These are phyloP conservation scores for Hypena proboscidalis DNA, from an alignment of 2,888 invertebrate genomes.

Conservation along the genomic window DNA sequence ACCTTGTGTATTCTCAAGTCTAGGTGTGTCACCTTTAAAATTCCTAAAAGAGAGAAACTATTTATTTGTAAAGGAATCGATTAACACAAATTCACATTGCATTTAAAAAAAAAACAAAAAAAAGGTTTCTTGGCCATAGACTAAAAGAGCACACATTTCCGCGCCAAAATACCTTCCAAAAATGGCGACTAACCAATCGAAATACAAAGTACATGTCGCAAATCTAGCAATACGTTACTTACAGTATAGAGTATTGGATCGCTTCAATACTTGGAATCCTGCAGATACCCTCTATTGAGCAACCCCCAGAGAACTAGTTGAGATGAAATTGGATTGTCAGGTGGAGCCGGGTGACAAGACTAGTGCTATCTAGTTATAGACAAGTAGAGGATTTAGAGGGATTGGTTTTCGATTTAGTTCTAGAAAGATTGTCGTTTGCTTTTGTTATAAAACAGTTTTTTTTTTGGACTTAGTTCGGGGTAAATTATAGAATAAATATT, in stretches of 20 bases:
- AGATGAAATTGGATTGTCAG: slow-evolving; percentile 57
- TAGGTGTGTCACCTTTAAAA: no score
- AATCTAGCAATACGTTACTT: slow-evolving; percentile 23
- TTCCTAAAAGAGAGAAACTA: no score
- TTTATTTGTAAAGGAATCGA: no score
- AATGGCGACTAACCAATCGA: not conserved
- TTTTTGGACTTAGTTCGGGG: no score
- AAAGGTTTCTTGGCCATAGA: no score
- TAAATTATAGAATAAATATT: no score
- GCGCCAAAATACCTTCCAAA: slow-evolving; percentile 2
- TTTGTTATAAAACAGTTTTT: no score
- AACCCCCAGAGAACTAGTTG: slow-evolving; percentile 41
- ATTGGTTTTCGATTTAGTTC: not conserved
- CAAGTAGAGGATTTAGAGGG: slow-evolving; percentile 27
- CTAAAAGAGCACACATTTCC: not conserved
- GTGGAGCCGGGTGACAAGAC: slow-evolving; percentile 31
- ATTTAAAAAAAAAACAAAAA: no score
- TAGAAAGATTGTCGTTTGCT: not conserved
- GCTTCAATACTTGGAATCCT: slow-evolving; percentile 16
- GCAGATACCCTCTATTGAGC: slow-evolving; percentile 20
- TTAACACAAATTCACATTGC: no score
- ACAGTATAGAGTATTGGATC: slow-evolving; percentile 32
- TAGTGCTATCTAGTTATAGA: slow-evolving; percentile 38
- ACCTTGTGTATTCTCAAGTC: no score
- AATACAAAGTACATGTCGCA: slow-evolving; percentile 6